Evolutionary conservation across 2,888 invertebrate species (phyloP), one percentile per base, ranked within the genome.

Genomic region (Lymantria monacha): DNA sequence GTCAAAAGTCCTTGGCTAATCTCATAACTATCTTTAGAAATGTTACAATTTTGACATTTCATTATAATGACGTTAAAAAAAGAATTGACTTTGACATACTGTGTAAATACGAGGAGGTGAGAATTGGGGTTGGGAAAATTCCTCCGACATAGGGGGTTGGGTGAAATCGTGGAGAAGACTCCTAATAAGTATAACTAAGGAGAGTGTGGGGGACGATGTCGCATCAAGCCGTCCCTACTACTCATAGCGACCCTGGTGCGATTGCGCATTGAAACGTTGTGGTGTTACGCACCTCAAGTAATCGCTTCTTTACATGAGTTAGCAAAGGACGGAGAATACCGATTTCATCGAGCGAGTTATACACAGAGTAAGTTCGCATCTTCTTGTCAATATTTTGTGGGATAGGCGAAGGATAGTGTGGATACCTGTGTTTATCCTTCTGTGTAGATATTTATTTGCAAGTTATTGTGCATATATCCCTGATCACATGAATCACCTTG

Each of bases 381-480:
- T 22, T 22, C 22, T 61, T 80, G 83, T 89, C 88, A 87, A 89
- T 88, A 87, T 85, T 87, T 85, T 85, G 81, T 82, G 87, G 87
- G 87, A 83, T 83, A 83, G 87, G 82, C 82, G 66, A 79, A 74
- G 74, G 70, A 73, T 72, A 63, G 69, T 72, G 74, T 73, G 73
- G 66, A 74, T 69, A 63, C 66, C 65, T 66, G 57, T 67, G 66
- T 71, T 68, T 73, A 67, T 66, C 69, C 61, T 61, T 74, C 67
- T 62, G 61, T 72, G 67, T 69, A 53, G 50, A 49, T 56, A 59
- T 61, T 58, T 55, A 51, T 63, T 59, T 59, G 52, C 53, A 54
- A 61, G 47, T 63, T 53, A 59, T 57, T 49, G 66, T 69, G 65
- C 47, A 52, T 46, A 49, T 41, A 58, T 57, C 51, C 52, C 53